Evolutionary conservation across 2,113 vertebrate species (phyloP).

Genomic region (Eretmochelys imbricata): DNA sequence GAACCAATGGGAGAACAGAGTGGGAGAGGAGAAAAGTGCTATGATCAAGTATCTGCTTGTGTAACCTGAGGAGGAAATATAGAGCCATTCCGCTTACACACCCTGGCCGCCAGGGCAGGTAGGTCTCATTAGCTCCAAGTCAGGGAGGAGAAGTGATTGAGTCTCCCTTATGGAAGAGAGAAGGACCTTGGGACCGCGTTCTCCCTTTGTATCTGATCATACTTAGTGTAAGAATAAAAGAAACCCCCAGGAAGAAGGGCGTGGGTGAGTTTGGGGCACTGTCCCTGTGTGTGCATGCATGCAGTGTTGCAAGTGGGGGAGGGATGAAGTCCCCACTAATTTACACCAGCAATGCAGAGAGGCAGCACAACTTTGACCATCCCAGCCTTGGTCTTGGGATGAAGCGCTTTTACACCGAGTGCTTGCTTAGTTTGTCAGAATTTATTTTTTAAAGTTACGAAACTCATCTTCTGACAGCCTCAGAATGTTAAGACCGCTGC

Average conservation of each 20-base stretch:
- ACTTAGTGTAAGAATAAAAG: background rate
- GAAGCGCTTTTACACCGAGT: background rate
- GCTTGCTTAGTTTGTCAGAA: background rate
- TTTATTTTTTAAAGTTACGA: too few species aligned
- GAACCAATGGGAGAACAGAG: background rate
- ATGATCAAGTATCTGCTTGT: background rate
- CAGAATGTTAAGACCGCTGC: background rate
- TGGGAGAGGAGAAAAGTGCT: background rate
- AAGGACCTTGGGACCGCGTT: background rate
- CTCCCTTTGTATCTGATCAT: background rate
- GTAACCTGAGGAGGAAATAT: background rate
- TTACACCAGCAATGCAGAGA: background rate
- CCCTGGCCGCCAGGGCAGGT: background rate
- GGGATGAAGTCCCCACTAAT: background rate
- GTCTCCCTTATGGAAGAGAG: background rate
- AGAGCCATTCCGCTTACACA: background rate
- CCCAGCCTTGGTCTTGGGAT: background rate
- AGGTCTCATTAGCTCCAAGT: background rate
- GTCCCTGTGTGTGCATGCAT: background rate
- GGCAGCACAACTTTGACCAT: background rate
- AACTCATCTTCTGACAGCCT: background rate
- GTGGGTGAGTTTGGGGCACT: background rate
- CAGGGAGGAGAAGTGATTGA: background rate
- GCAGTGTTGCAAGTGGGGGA: background rate
- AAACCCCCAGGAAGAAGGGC: background rate